phyloP scores from a whole-genome alignment of 2,113 vertebrate genomes.

The Sceloporus tristichus region DNA sequence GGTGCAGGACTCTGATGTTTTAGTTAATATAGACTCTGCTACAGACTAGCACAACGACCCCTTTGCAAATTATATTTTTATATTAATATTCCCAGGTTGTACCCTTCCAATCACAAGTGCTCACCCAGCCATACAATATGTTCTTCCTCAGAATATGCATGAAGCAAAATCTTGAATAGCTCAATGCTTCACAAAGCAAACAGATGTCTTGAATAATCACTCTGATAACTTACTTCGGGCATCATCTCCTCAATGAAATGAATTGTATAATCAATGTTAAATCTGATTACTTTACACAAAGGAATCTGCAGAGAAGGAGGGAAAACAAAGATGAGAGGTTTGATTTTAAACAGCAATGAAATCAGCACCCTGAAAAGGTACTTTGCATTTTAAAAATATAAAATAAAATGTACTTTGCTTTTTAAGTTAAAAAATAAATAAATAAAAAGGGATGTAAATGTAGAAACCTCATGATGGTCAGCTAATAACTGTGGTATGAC shows the following conservation, averaged over 20 bases:
- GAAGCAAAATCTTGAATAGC: slow-evolving; percentile 26
- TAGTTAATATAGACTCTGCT: too few relatives aligned
- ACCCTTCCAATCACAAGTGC: slow-evolving; percentile 7
- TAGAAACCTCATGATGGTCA: background rate
- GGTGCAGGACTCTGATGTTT: too few relatives aligned
- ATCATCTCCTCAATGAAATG: slow-evolving; percentile 99
- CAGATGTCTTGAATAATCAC: slow-evolving; percentile 56
- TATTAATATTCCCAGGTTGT: slow-evolving; percentile 11
- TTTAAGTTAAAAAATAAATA: background rate
- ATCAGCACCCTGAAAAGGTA: background rate
- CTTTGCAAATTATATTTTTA: slow-evolving; percentile 29
- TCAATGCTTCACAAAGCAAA: slow-evolving; percentile 30
- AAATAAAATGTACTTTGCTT: slow-evolving; percentile 19
- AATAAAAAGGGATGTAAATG: slow-evolving; percentile 14
- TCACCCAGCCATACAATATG: slow-evolving; percentile 28
- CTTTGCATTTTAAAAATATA: slow-evolving; percentile 27
- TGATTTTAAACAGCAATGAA: slow-evolving; percentile 37
- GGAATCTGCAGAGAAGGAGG: slow-evolving; percentile 87
- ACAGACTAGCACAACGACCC: too few relatives aligned
- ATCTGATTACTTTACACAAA: slow-evolving; percentile 97
- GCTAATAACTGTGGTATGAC: background rate
- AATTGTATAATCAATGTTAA: slow-evolving; percentile 99
- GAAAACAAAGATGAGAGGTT: slow-evolving; percentile 38
- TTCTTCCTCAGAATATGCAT: slow-evolving; percentile 8
- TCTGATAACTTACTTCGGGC: slow-evolving; percentile 89